phyloP scores from a whole-genome alignment of 2,797 vertebrate genomes.

The Acrossocheilus wenchowensis region DNA sequence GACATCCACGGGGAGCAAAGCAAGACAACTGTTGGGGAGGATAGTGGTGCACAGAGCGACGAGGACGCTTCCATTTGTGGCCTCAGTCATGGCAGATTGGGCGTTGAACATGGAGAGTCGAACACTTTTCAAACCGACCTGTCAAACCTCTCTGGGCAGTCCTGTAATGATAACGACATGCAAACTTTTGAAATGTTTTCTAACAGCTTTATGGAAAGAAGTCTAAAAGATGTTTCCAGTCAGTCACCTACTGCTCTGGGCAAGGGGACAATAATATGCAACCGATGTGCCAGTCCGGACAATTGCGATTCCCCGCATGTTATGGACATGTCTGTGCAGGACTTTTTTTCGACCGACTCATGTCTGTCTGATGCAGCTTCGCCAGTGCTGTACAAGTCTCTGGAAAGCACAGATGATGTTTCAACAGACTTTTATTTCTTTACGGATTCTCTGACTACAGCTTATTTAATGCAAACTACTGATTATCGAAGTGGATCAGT shows the following conservation, averaged over 20 bases:
- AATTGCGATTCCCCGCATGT: slow-evolving; percentile 83
- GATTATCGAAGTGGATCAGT: slow-evolving; percentile 63
- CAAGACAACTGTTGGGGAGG: slow-evolving; percentile 79
- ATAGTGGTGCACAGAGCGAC: slow-evolving; percentile 79
- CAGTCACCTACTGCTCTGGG: slow-evolving; percentile 87
- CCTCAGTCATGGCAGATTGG: slow-evolving; percentile 79
- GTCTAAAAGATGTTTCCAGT: slow-evolving; percentile 93
- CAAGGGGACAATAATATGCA: slow-evolving; percentile 87
- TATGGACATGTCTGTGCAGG: slow-evolving; percentile 87
- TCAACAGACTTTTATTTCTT: slow-evolving; percentile 91
- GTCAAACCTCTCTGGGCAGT: slow-evolving; percentile 82
- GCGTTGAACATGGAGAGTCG: slow-evolving; percentile 85
- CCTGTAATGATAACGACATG: slow-evolving; percentile 83
- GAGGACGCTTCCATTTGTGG: slow-evolving; percentile 78
- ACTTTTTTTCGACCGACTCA: slow-evolving; percentile 89
- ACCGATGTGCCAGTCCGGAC: slow-evolving; percentile 88
- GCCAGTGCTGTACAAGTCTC: slow-evolving; percentile 85
- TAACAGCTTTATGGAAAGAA: slow-evolving; percentile 95
- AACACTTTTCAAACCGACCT: slow-evolving; percentile 87
- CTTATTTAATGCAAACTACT: slow-evolving; percentile 91
- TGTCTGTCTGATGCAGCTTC: slow-evolving; percentile 87
- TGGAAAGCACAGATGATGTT: slow-evolving; percentile 86
- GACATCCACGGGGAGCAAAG: slow-evolving; percentile 81
- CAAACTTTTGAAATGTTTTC: slow-evolving; percentile 87
- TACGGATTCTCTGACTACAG: slow-evolving; percentile 90